These are phyloP conservation scores for Jacana jacana DNA, from an alignment of 2,113 vertebrate genomes.

Conservation along the genomic window DNA sequence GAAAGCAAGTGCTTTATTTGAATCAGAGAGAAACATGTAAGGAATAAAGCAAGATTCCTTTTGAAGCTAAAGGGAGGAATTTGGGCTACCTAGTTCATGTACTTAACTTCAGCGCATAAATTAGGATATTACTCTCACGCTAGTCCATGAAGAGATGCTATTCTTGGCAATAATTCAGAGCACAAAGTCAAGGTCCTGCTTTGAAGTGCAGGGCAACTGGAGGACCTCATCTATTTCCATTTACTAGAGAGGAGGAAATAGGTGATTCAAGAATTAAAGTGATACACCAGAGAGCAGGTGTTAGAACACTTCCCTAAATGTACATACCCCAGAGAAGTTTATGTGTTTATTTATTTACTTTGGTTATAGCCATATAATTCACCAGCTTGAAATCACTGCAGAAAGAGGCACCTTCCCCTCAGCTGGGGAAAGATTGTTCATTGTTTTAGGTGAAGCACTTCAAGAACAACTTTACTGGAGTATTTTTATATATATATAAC, in stretches of 20 bases:
- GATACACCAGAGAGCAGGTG: not conserved
- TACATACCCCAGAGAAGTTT: not conserved
- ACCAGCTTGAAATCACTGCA: not conserved
- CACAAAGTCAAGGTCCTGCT: not conserved
- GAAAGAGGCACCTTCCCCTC: not conserved
- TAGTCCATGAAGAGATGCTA: not conserved
- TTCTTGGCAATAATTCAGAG: not conserved
- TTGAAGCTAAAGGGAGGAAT: not conserved
- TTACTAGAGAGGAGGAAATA: not conserved
- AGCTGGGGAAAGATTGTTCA: not conserved
- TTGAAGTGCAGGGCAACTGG: not conserved
- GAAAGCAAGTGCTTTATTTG: not conserved
- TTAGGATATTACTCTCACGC: not conserved
- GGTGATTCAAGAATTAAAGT: not conserved
- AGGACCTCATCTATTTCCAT: not conserved
- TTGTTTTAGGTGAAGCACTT: not conserved
- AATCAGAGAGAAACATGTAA: not conserved
- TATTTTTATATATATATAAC: not conserved
- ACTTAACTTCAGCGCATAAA: not conserved
- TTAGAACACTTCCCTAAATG: not conserved
- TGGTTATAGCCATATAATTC: not conserved
- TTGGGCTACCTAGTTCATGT: not conserved
- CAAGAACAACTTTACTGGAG: not conserved
- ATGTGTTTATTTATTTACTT: not conserved
- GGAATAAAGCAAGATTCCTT: not conserved